A percentile compares a stretch with the other conserved stretches of the same genome.
These are phyloP conservation scores for Vipera ursinii DNA, from an alignment of 2,797 vertebrate species.

Conservation along the genomic window DNA sequence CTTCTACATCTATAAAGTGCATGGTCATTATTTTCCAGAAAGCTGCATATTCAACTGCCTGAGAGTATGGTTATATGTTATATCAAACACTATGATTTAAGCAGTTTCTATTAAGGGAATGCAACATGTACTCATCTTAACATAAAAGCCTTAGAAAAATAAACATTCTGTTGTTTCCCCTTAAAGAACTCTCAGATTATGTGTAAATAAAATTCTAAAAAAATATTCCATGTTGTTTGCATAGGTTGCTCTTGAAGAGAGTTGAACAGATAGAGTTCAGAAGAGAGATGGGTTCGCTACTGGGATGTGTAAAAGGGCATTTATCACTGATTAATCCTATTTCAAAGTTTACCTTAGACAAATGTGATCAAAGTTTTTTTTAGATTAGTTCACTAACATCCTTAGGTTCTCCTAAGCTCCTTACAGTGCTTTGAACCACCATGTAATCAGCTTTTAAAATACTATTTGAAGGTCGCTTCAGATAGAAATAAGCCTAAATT, in stretches of 20 bases:
- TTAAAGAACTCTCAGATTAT: background rate
- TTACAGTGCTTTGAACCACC: conserved; percentile 28
- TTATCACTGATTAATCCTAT: conserved; percentile 15
- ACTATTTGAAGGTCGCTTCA: conserved; percentile 12
- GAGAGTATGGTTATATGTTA: background rate
- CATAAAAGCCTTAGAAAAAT: background rate
- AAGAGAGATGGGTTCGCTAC: background rate
- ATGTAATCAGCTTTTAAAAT: conserved; percentile 38
- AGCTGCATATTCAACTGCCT: background rate
- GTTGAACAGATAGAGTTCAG: background rate
- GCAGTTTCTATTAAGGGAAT: background rate
- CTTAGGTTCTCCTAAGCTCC: conserved; percentile 3
- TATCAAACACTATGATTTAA: background rate
- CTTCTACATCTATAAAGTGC: background rate
- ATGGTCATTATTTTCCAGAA: background rate
- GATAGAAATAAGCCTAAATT: conserved; percentile 26
- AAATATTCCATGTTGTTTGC: background rate
- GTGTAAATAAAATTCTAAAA: background rate
- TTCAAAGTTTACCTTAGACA: conserved; percentile 11
- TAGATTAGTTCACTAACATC: conserved; percentile 11
- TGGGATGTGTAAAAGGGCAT: background rate
- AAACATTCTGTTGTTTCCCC: background rate
- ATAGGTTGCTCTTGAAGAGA: background rate
- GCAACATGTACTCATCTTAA: background rate
- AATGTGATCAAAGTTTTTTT: conserved; percentile 7